Conservation (phyloP, 2,113 vertebrate species). For the Pycnonotus jocosus region DNA sequence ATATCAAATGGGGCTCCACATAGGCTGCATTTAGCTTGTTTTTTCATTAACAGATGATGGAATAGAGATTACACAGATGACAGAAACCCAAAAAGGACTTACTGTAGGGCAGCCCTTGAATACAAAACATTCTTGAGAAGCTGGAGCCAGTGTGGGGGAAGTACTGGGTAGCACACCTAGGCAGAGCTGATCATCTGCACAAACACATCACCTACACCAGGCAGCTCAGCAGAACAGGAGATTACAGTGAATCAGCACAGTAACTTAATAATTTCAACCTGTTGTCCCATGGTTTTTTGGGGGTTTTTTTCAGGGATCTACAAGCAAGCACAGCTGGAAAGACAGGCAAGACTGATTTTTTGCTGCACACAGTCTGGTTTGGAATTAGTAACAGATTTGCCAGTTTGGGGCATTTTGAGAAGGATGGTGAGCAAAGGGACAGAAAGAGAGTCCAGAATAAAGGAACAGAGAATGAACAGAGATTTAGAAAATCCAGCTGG, state of each 20-base stretch:
- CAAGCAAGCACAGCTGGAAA: not conserved
- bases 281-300: not conserved
- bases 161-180: not conserved
- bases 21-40: not conserved
- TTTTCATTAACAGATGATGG: not conserved
- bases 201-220: not conserved
- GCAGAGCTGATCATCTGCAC: not conserved
- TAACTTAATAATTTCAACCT: not conserved
- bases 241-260: not conserved
- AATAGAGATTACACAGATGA: not conserved
- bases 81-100: not conserved
- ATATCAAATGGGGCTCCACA: not conserved
- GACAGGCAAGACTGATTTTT: not conserved
- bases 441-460: not conserved
- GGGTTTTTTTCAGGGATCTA: not conserved
- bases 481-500: not conserved
- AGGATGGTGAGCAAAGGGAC: not conserved
- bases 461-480: not conserved
- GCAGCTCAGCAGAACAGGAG: not conserved
- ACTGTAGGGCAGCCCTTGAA: not conserved
- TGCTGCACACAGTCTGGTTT: not conserved
- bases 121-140: not conserved
- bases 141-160: not conserved
- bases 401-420: not conserved
- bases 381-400: not conserved